phyloP scores from a whole-genome alignment of 92 coral and sea anemone species.

The Porites divaricata region DNA sequence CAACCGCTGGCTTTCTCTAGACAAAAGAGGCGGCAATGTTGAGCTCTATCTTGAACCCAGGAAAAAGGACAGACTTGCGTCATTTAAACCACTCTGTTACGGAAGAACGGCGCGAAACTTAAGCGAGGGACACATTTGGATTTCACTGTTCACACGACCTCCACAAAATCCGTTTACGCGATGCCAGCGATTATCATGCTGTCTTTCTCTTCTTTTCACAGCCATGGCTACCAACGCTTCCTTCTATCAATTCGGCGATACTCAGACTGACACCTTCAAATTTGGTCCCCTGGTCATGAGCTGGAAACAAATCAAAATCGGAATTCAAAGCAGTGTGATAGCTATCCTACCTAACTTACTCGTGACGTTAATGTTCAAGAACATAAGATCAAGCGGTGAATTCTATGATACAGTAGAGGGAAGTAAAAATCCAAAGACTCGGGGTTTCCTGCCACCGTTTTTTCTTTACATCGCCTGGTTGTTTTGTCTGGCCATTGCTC shows the following conservation, averaged over 20 bases:
- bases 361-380: constrained; percentile 72
- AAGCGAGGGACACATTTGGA: constrained; percentile 71
- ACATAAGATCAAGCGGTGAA: constrained; percentile 39
- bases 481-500: constrained; percentile 62
- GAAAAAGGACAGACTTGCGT: constrained; percentile 25
- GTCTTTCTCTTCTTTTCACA: constrained; percentile 76
- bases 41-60: constrained; percentile 57
- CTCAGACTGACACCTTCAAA: constrained; percentile 21
- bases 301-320: constrained; percentile 76
- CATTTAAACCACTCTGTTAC: constrained; percentile 67
- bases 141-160: constrained; percentile 68
- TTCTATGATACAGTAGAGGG: not conserved
- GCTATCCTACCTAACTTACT: constrained; percentile 77
- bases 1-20: constrained; percentile 83
- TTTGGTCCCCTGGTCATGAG: constrained; percentile 78
- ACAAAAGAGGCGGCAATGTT: constrained; percentile 65
- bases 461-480: constrained; percentile 61
- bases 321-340: constrained; percentile 23
- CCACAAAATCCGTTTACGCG: constrained; percentile 77
- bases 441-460: not conserved
- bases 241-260: constrained; percentile 77
- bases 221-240: constrained; percentile 85
- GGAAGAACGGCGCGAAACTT: constrained; percentile 70
- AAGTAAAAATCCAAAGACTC: not conserved
- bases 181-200: constrained; percentile 79